Base-by-base conservation (phyloP, 1,140 invertebrate species). In the Dysdera silvatica region DNA sequence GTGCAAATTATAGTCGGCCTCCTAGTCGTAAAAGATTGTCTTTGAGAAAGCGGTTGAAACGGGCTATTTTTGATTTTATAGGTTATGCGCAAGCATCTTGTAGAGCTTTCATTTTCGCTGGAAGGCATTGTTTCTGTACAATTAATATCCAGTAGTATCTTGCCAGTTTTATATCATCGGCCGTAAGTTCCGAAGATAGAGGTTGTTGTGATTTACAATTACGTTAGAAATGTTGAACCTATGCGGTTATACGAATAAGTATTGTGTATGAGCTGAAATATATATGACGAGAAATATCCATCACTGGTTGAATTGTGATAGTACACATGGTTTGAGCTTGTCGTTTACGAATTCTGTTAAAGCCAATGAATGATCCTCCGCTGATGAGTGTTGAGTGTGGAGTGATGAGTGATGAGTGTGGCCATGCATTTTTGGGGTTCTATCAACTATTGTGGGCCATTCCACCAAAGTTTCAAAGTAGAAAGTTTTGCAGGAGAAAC, bases 351-450 rank as follows among this genome's bases (percentile, higher is more conserved):
- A 37, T 37, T 18, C 18, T 37, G 18, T 12, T 37, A 12, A 10
- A 18, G 10, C 10, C 10, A 37, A 12, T 37, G 18, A 37, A 37
- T 37, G 10, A 18, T 37, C 18, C 32, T 35, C 29, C 37, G 6
- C 10, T 60, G 35, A 29, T 37, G 29, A 40, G 20, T 60, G 26
- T 18, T 48, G 45, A 47, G 2, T 29, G 2, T 29, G 12, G 8
- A 24, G 2, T 29, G 32, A 35, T 51, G 3, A 2, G n/a, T 1
- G 31, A 31, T 45, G 37, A 43, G 32, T 45, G 28, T 2, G 55
- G 55, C 55, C 55, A 57, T 10, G n/a, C 2, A 2, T 60, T 55
- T 53, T 63, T n/a, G 3, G 18, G 43, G 20, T 29, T 51, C 18
- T 1, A 18, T n/a, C 4, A 60, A 26, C 57, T 47, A 60, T 3